phyloP scores from a whole-genome alignment of 1,140 invertebrate species.

The Ericerus pela region DNA sequence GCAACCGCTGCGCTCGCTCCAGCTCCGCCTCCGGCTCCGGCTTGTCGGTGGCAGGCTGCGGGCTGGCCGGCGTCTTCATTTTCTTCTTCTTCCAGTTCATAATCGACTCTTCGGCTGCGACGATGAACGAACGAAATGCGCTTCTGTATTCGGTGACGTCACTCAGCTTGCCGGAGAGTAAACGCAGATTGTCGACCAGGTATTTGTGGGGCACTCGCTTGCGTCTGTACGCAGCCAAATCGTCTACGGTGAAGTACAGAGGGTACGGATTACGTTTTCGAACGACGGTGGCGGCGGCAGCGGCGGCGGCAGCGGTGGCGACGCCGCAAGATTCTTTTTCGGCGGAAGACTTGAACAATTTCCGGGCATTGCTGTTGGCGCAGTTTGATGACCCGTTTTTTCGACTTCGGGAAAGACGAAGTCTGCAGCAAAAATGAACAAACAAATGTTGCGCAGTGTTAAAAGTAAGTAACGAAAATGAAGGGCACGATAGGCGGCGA shows the following conservation, averaged over 20 bases:
- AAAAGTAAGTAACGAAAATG: too few species aligned
- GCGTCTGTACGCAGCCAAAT: neutral
- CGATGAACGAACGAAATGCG: neutral
- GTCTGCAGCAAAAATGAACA: too few species aligned
- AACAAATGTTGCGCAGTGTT: too few species aligned
- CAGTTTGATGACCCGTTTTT: neutral
- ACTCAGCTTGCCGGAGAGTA: neutral
- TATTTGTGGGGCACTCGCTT: neutral
- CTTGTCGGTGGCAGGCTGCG: too few species aligned
- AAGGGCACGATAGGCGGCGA: too few species aligned
- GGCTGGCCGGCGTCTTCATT: too few species aligned
- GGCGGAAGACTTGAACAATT: constrained; percentile 6
- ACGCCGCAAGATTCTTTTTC: neutral
- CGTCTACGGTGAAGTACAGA: constrained; percentile 2
- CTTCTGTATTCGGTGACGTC: neutral
- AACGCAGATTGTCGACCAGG: neutral
- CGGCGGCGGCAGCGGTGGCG: too few species aligned
- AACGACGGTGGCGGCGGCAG: too few species aligned
- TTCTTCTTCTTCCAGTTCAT: constrained; percentile 3
- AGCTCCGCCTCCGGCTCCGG: too few species aligned
- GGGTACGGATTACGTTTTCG: neutral
- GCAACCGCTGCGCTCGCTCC: too few species aligned
- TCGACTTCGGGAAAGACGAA: constrained; percentile 1
- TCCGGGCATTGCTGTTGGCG: neutral
- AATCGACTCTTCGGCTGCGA: neutral